A percentile compares a stretch with the other conserved stretches of the same genome.
Evolutionary conservation across 2,113 vertebrate genomes (phyloP).

Genomic region (Gobiocypris rarus): DNA sequence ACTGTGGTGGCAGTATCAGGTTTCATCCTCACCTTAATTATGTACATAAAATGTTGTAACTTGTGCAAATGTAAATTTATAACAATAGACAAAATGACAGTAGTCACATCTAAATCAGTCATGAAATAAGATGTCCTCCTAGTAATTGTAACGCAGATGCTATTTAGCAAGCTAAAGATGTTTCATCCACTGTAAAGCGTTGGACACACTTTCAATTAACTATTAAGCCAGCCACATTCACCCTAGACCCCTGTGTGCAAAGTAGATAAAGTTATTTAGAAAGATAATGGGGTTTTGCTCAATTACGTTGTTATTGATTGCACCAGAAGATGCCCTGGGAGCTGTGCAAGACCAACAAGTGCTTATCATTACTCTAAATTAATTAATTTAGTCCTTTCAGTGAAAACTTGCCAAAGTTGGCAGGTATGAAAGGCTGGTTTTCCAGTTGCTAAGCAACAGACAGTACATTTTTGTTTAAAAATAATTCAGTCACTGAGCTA

Average conservation of each 20-base stretch:
- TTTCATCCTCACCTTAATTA: background rate
- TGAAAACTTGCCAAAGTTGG: slow-evolving; percentile 30
- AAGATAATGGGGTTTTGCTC: slow-evolving; percentile 27
- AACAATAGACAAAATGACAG: background rate
- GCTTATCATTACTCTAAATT: slow-evolving; percentile 16
- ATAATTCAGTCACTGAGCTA: slow-evolving; percentile 8
- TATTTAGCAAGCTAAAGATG: slow-evolving; percentile 21
- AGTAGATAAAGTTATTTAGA: slow-evolving; percentile 24
- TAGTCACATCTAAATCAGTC: background rate
- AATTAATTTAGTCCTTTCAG: slow-evolving; percentile 30
- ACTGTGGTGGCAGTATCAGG: background rate
- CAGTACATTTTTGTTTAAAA: slow-evolving; percentile 13
- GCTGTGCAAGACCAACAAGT: slow-evolving; percentile 10
- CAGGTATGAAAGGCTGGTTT: slow-evolving; percentile 35
- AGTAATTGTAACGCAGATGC: background rate
- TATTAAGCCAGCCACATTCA: slow-evolving; percentile 21
- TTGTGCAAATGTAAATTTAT: background rate
- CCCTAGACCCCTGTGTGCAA: slow-evolving; percentile 27
- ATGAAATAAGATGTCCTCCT: background rate
- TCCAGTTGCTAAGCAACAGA: slow-evolving; percentile 43
- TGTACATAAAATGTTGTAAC: background rate
- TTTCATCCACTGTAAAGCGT: slow-evolving; percentile 5
- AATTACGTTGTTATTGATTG: slow-evolving; percentile 31
- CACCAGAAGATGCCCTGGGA: slow-evolving; percentile 12
- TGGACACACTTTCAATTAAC: slow-evolving; percentile 27